Base-by-base conservation (phyloP, 2,797 vertebrate genomes). In the Mormyrus proboscirostris region DNA sequence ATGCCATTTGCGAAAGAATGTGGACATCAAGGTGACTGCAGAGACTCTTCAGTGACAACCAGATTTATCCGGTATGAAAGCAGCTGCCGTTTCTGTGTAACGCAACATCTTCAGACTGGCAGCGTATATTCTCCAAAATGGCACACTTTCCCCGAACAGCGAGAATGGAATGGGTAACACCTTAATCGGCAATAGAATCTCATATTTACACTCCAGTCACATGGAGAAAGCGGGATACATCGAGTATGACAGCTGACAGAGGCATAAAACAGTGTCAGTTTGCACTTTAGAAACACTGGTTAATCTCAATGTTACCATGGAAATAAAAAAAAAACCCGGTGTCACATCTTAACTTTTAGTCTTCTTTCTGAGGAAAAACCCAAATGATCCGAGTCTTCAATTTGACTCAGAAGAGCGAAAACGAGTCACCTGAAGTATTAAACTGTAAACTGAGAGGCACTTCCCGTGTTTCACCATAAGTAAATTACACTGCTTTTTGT, bases 371-470 rank as follows among this genome's bases (percentile, higher is more conserved):
- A 87, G 62, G 57, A 41, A 55, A 22, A 65, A 87, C 25, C 51
- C 1, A 4, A 69, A 47, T 86, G 62, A 73, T 73, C 22, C 22
- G 41, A 89, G 16, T 55, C 69, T 76, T 73, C 16, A 38, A 73
- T 38, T 6, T 73, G 29, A 73, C 22, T 65, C 59, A 25, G 22
- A 65, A 65, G 25, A 65, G 65, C 9, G 79, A 53, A 84, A 47
- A 89, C 41, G 33, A 49, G 8, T 49, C 87, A 83, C 62, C 82
- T 29, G 38, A 53, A 51, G n/a, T 29, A 89, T 86, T 65, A 65
- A 87, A 87, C 41, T 85, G 51, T 87, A 44, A 86, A 10, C 14
- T 22, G 57, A 62, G 51, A 85, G 59, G 57, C 19, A 14, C 8
- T 16, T 25, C 2, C n/a, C 41, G 7, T 59, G 6, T 7, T 7